phyloP scores from a whole-genome alignment of 2,888 invertebrate genomes.

The Ormyrus rosae region DNA sequence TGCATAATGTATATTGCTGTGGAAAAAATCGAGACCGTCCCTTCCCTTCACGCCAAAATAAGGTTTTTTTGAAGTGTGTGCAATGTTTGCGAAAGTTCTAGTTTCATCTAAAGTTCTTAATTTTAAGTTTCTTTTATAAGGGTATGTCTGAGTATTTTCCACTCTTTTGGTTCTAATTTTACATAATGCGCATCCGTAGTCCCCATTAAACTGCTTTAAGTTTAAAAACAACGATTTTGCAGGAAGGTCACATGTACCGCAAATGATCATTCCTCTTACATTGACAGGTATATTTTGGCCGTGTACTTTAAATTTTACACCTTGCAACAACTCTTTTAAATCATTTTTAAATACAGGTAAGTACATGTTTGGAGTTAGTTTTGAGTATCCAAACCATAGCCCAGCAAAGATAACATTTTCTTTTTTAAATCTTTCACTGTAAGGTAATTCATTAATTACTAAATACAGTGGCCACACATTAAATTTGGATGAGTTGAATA shows the following conservation, averaged over 20 bases:
- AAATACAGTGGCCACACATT: not conserved
- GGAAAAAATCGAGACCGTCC: no score
- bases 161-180: not conserved
- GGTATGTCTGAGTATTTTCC: conserved; percentile 1
- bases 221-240: conserved; percentile 28
- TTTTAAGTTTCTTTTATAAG: not conserved
- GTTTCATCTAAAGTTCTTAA: conserved; percentile 24
- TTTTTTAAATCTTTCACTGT: no score
- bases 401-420: not conserved
- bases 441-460: no score
- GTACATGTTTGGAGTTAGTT: not conserved
- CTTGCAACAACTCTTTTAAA: not conserved
- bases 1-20: conserved; percentile 13
- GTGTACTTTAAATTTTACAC: not conserved
- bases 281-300: not conserved
- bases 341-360: not conserved
- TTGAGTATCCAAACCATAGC: not conserved
- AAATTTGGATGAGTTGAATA: conserved; percentile 14
- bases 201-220: no score
- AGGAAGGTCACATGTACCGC: conserved; percentile 49
- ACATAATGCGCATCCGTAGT: not conserved
- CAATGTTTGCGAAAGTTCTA: not conserved
- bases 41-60: conserved; percentile 3
- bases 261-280: conserved; percentile 21
- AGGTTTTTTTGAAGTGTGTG: not conserved